These are phyloP conservation scores for Steinernema khuongi DNA, from an alignment of 1,140 invertebrate genomes.

Conservation along the genomic window DNA sequence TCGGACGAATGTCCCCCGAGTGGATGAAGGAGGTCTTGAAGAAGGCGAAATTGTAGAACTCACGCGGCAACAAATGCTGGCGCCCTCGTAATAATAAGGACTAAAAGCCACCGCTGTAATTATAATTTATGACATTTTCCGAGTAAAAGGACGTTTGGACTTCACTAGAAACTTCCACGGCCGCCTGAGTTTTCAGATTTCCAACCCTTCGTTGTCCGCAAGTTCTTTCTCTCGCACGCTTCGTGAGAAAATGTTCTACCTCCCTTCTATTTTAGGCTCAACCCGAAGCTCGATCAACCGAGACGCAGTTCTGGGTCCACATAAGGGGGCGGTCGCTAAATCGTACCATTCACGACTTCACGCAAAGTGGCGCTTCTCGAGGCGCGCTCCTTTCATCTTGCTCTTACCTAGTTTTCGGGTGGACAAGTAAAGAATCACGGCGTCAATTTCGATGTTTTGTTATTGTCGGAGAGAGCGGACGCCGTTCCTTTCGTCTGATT, in stretches of 20 bases:
- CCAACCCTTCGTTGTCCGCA: no score
- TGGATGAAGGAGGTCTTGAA: neutral
- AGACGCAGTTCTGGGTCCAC: no score
- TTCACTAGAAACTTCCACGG: neutral
- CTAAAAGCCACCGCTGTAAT: neutral
- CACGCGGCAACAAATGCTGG: neutral
- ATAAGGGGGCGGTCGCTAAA: neutral
- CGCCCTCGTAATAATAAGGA: neutral
- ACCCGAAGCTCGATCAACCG: no score
- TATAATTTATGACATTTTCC: constrained; percentile 3
- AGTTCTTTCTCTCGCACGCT: no score
- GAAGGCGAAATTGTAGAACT: neutral
- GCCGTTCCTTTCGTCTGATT: neutral
- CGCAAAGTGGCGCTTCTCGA: neutral
- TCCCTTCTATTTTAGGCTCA: no score
- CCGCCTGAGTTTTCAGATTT: no score
- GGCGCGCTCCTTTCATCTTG: neutral
- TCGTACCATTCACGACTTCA: neutral
- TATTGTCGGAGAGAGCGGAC: neutral
- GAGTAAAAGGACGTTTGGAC: neutral
- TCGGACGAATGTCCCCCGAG: neutral
- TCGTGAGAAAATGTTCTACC: no score
- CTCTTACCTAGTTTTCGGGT: neutral
- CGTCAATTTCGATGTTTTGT: constrained; percentile 6
- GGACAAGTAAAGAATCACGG: neutral